Conservation (phyloP, 2,888 invertebrate genomes). For the Agriopis marginaria region DNA sequence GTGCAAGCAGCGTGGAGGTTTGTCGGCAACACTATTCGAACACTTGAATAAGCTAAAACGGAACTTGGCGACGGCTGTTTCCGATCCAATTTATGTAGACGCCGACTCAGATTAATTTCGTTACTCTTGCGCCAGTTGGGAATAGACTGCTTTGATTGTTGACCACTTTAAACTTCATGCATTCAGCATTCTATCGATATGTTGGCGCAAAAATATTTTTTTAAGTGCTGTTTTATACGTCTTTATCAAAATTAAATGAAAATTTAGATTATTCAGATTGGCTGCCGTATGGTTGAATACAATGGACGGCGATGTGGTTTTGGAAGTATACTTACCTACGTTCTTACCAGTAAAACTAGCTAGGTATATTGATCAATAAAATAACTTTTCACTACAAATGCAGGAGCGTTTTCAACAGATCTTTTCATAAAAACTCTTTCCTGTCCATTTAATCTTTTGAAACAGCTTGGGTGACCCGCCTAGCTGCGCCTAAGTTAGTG, state of each 20-base stretch:
- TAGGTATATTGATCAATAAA: neutral
- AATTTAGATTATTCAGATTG: conserved; percentile 17
- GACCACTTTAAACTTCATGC: conserved; percentile 35
- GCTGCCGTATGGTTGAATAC: conserved; percentile 1
- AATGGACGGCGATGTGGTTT: neutral
- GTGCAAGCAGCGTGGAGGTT: conserved; percentile 40
- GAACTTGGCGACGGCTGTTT: conserved; percentile 54
- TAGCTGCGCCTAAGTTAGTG: conserved; percentile 7
- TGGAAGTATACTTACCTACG: neutral
- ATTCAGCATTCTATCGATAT: neutral
- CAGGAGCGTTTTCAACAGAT: neutral
- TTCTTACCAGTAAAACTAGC: neutral
- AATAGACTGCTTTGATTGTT: conserved; percentile 44
- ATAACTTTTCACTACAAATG: neutral
- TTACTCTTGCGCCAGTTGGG: conserved; percentile 42
- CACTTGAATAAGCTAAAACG: conserved; percentile 50
- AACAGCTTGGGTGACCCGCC: conserved; percentile 7
- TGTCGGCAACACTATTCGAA: conserved; percentile 46
- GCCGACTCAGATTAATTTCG: conserved; percentile 56
- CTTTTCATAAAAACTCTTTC: conserved; percentile 11
- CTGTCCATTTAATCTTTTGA: conserved; percentile 16
- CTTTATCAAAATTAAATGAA: too few species aligned
- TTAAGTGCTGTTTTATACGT: too few species aligned
- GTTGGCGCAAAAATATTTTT: neutral
- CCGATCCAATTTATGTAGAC: conserved; percentile 59